phyloP scores from a whole-genome alignment of 92 coral and sea anemone species.

The Palythoa grandis region DNA sequence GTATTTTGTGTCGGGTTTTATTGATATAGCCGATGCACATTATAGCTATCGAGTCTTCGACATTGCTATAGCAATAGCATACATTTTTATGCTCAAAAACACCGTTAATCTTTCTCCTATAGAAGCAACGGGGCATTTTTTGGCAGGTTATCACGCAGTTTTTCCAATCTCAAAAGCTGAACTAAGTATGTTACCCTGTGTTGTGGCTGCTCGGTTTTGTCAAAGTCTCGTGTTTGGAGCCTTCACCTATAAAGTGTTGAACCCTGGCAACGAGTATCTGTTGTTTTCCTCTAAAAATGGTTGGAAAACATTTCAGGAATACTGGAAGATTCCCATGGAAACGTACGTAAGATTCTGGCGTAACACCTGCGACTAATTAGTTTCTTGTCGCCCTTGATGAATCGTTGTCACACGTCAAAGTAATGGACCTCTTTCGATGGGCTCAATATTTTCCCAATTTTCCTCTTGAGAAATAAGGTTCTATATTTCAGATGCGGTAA shows the following conservation, averaged over 20 bases:
- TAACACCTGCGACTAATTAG: conserved; percentile 4
- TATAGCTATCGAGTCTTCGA: conserved; percentile 69
- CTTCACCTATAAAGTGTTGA: conserved; percentile 21
- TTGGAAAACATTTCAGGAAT: conserved; percentile 60
- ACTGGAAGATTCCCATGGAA: conserved; percentile 50
- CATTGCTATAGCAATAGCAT: conserved; percentile 59
- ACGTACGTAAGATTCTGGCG: conserved; percentile 38
- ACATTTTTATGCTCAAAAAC: conserved; percentile 47
- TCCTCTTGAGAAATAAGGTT: no score
- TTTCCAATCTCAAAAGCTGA: conserved; percentile 67
- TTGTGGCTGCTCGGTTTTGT: conserved; percentile 64
- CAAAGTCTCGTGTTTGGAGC: conserved; percentile 61
- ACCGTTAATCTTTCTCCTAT: not conserved
- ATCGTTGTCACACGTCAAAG: no score
- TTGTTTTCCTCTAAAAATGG: conserved; percentile 42
- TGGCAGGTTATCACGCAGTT: conserved; percentile 69
- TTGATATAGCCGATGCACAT: conserved; percentile 72
- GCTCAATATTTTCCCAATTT: no score
- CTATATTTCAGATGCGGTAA: no score
- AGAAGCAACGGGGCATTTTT: conserved; percentile 61
- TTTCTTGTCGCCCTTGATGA: not conserved
- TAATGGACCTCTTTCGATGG: no score
- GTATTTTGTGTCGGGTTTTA: conserved; percentile 46
- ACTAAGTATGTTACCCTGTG: conserved; percentile 46
- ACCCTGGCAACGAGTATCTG: conserved; percentile 62